Evolutionary conservation across 2,113 vertebrate species (phyloP).

Genomic region (Myocastor coypus): DNA sequence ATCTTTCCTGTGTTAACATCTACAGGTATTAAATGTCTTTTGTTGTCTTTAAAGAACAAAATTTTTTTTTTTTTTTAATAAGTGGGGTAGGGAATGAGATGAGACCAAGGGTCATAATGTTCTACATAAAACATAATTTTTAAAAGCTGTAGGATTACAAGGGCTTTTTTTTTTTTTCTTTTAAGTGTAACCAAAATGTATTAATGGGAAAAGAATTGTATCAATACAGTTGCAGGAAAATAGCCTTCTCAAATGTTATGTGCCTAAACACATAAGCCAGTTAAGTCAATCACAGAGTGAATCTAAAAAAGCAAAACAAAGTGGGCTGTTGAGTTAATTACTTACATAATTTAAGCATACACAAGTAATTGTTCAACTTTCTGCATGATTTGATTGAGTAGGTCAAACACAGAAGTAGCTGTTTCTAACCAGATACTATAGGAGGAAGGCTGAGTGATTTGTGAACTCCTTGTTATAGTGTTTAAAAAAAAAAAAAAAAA

Average conservation of each 20-base stretch:
- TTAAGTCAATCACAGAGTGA: background rate
- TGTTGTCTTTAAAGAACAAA: slow-evolving; percentile 37
- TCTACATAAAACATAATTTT: background rate
- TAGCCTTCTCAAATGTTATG: background rate
- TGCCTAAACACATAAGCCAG: slow-evolving; percentile 20
- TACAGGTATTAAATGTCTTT: background rate
- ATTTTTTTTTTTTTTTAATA: background rate
- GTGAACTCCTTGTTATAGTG: background rate
- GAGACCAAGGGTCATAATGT: background rate
- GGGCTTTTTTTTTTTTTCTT: background rate
- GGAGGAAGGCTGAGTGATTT: background rate
- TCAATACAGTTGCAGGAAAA: background rate
- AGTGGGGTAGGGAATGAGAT: background rate
- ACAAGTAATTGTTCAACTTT: slow-evolving; percentile 50
- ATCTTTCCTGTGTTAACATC: background rate
- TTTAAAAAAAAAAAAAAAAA: slow-evolving; percentile 33
- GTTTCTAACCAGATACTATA: slow-evolving; percentile 39
- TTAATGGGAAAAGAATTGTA: background rate
- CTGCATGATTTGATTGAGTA: slow-evolving; percentile 63
- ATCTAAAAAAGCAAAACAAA: slow-evolving; percentile 65
- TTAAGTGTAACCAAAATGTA: background rate
- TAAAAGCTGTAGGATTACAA: background rate
- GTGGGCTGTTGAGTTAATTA: slow-evolving; percentile 54
- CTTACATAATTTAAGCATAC: slow-evolving; percentile 62
- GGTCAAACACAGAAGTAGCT: background rate